These are phyloP conservation scores for Ormia ochracea DNA, from an alignment of 2,888 invertebrate genomes.

Conservation along the genomic window DNA sequence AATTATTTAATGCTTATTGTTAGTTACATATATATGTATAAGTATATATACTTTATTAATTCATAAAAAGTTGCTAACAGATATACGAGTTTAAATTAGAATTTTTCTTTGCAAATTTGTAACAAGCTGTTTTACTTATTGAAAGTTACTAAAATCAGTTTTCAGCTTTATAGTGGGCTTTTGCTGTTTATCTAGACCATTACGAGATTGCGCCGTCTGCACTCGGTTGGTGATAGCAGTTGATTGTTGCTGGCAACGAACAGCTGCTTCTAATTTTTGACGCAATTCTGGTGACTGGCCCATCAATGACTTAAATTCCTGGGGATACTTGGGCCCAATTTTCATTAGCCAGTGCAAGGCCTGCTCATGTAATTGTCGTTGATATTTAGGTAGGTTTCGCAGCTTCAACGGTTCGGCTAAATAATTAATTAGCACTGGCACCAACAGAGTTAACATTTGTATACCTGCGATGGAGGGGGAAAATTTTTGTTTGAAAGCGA, in stretches of 20 bases:
- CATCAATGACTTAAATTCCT: conserved; percentile 95
- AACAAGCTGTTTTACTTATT: conserved; percentile 77
- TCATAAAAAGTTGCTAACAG: conserved; percentile 17
- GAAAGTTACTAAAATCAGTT: conserved; percentile 94
- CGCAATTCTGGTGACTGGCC: conserved; percentile 88
- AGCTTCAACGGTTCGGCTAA: conserved; percentile 84
- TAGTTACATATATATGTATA: conserved; percentile 8
- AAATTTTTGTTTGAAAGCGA: no score
- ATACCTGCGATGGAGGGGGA: conserved; percentile 82
- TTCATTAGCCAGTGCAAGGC: conserved; percentile 93
- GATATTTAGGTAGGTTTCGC: conserved; percentile 80
- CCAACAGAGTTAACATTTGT: conserved; percentile 91
- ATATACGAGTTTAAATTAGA: conserved; percentile 20
- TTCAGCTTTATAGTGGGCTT: conserved; percentile 92
- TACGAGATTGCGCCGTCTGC: conserved; percentile 77
- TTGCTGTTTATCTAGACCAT: conserved; percentile 74
- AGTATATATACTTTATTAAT: no score
- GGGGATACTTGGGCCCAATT: conserved; percentile 94
- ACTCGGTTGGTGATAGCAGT: conserved; percentile 77
- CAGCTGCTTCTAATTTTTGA: conserved; percentile 89
- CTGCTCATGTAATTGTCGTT: conserved; percentile 88
- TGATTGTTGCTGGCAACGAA: conserved; percentile 84
- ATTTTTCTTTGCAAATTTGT: conserved; percentile 21
- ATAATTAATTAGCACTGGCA: conserved; percentile 93
- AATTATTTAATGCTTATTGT: conserved; percentile 13